A percentile compares a stretch with the other conserved stretches of the same genome.
These are phyloP conservation scores for Diachasma alloeum DNA, from an alignment of 1,140 invertebrate species.

Conservation along the genomic window DNA sequence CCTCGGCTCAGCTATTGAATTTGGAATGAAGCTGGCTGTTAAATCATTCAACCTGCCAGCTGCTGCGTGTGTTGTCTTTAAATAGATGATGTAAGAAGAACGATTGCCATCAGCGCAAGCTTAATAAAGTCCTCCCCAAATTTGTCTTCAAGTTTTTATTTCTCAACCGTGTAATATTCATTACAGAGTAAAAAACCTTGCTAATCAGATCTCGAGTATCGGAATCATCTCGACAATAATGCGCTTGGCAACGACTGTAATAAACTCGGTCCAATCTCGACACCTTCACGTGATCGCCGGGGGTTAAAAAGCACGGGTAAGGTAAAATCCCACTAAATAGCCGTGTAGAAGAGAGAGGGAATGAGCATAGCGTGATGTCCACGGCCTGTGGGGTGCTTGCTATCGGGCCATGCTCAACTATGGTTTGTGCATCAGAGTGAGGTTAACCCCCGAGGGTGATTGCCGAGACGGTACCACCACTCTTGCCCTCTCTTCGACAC, in stretches of 20 bases:
- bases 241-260: not conserved
- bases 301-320: not conserved
- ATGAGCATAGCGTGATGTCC: conserved; percentile 25
- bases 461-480: conserved; percentile 34
- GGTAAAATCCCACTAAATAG: not conserved
- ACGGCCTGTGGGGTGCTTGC: conserved; percentile 4
- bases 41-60: too few relatives aligned
- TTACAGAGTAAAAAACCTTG: not conserved
- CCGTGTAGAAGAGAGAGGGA: not conserved
- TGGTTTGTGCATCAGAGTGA: conserved; percentile 18
- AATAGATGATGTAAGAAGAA: too few relatives aligned
- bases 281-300: not conserved
- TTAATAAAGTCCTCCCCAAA: not conserved
- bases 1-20: too few relatives aligned
- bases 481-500: conserved; percentile 28
- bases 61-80: too few relatives aligned
- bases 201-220: not conserved
- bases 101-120: too few relatives aligned
- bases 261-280: conserved; percentile 9
- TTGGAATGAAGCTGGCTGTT: too few relatives aligned
- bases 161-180: not conserved
- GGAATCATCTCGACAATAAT: not conserved
- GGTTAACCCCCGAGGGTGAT: conserved; percentile 20
- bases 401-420: conserved; percentile 1
- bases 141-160: not conserved